Base-by-base conservation (phyloP, 2,888 invertebrate genomes). In the Priocnemis perturbator region DNA sequence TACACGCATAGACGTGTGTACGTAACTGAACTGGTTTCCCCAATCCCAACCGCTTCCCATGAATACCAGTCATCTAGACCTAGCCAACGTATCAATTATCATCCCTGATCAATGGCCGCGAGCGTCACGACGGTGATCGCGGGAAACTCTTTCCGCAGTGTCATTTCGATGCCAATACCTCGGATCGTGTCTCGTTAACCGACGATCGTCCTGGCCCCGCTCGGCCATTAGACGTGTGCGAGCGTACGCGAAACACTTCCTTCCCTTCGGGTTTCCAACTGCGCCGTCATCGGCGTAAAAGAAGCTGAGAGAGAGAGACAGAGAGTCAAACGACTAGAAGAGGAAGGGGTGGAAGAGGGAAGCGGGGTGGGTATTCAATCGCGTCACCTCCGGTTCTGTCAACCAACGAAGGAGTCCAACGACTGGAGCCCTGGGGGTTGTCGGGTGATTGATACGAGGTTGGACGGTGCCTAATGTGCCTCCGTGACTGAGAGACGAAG, bases 371-470 rank as follows among this genome's bases (percentile, higher is more conserved):
- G 82, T 81, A 81, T 84, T 84, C 82, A 83, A 84, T 84, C 84
- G 84, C 81, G 80, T 84, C 84, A 84, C 84, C 84, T 83, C 84
- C 83, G 83, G 81, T 83, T 81, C 82, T 80, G 81, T 80, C 81
- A 79, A 79, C 78, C 67, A 63, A 64, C 56, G 67, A 59, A 68
- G 66, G 61, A 67, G 56, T 30, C 67, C 50, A 53, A 67, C 66
- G 55, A 57, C 69, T 70, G 71, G 67, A 55, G 55, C 47, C 26
- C 59, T 45, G 60, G 60, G 77, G 78, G 80, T 83, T 76, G 80
- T 69, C 73, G 79, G 79, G 86, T 87, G 86, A 87, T 86, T 87
- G 87, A 87, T 87, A 87, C 84, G 85, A 81, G 83, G 84, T 85
- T 83, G 86, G 85, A 86, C 85, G 83, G 78, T 82, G 84, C 83